These are phyloP conservation scores for Lepidotrigona ventralis DNA, from an alignment of 1,140 invertebrate genomes.

Conservation along the genomic window DNA sequence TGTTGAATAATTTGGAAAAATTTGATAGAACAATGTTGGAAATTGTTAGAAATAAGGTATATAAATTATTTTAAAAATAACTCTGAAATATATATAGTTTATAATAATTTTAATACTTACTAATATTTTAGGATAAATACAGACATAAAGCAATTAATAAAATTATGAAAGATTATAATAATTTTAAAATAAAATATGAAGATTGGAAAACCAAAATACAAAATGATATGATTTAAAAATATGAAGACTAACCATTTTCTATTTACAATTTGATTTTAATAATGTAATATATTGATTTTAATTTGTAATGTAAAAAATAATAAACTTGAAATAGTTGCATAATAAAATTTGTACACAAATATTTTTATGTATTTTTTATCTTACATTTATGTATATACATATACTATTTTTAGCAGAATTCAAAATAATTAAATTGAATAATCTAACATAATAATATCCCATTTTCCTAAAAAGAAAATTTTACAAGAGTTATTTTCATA, in stretches of 20 bases:
- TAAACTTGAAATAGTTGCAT: neutral
- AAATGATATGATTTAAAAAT: neutral
- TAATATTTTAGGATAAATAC: constrained; percentile 11
- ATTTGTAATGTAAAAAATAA: neutral
- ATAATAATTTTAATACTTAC: neutral
- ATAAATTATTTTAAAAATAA: neutral
- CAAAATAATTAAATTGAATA: neutral
- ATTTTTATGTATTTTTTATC: neutral
- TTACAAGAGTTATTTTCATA: too few relatives aligned
- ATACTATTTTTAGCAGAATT: neutral
- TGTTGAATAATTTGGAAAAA: constrained; percentile 81
- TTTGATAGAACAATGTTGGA: constrained; percentile 78
- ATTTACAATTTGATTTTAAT: neutral
- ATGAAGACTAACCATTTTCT: neutral
- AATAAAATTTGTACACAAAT: constrained; percentile 16
- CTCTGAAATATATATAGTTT: neutral
- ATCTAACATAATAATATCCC: neutral
- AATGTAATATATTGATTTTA: neutral
- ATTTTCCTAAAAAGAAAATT: too few relatives aligned
- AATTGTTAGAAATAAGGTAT: constrained; percentile 78
- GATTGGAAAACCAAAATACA: constrained; percentile 1
- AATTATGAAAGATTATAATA: neutral
- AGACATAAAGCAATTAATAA: neutral
- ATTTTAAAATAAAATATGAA: constrained; percentile 15
- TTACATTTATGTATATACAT: neutral